Percentiles rank a stretch among this genome's conserved stretches.
phyloP scores from a whole-genome alignment of 2,888 invertebrate species.

The Nephrotoma flavescens region DNA sequence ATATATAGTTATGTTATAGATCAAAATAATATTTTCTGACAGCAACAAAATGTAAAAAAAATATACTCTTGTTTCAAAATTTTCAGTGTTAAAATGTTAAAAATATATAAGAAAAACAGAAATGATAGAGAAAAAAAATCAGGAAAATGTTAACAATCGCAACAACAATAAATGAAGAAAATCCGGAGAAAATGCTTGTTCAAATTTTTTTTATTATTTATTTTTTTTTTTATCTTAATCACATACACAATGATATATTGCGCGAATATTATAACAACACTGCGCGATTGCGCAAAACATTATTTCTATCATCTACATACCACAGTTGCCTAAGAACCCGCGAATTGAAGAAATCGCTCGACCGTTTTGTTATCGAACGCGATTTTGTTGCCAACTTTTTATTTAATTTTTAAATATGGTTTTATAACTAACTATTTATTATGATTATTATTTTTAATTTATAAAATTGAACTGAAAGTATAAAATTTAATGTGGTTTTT shows the following conservation, averaged over 20 bases:
- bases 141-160: background rate
- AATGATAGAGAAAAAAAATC: background rate
- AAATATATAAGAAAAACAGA: background rate
- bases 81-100: background rate
- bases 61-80: background rate
- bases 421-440: background rate
- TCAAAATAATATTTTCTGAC: background rate
- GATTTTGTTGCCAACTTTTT: constrained; percentile 5
- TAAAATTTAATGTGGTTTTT: background rate
- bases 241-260: constrained; percentile 3
- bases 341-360: constrained; percentile 35
- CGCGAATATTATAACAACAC: background rate
- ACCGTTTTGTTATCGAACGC: constrained; percentile 22
- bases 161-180: background rate
- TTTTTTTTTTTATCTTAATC: background rate
- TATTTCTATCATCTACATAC: constrained; percentile 16
- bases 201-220: background rate
- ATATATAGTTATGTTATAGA: background rate
- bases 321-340: constrained; percentile 35
- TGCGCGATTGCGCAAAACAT: constrained; percentile 10
- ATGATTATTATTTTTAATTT: background rate
- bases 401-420: background rate
- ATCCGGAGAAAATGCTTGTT: background rate
- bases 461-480: background rate
- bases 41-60: background rate